These are phyloP conservation scores for Hapalemur alaotrensis DNA, from an alignment of 2,797 vertebrate species.

Conservation along the genomic window DNA sequence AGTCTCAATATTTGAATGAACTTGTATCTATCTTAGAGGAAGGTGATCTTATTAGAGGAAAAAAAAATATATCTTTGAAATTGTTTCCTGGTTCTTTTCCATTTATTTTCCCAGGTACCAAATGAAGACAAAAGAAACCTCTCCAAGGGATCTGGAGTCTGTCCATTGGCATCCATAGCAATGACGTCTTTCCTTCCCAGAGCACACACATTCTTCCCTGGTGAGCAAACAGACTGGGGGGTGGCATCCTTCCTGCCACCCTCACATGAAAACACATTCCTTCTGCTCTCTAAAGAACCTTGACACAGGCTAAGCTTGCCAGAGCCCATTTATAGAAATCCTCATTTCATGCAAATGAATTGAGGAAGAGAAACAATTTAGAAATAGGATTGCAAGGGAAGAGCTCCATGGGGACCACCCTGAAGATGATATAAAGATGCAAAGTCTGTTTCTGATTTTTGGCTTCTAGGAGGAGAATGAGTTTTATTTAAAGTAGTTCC, in stretches of 20 bases:
- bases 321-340: slow-evolving; percentile 13
- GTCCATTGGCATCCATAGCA: not conserved
- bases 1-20: not conserved
- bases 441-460: not conserved
- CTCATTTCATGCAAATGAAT: not conserved
- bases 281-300: not conserved
- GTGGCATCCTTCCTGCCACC: not conserved
- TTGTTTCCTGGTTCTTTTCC: not conserved
- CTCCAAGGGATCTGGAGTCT: too few relatives aligned
- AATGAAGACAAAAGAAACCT: not conserved
- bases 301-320: not conserved
- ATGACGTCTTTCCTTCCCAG: not conserved
- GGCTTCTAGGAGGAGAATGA: not conserved
- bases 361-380: not conserved
- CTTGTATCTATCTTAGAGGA: not conserved
- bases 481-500: not conserved
- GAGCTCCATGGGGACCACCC: not conserved
- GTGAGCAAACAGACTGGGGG: not conserved
- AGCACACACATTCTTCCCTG: not conserved
- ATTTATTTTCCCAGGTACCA: not conserved
- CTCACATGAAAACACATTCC: not conserved
- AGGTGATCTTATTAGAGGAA: not conserved
- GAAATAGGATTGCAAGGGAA: not conserved
- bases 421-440: not conserved
- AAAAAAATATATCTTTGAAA: not conserved